Conservation (phyloP, 2,797 vertebrate genomes). For the Megaceryle alcyon region DNA sequence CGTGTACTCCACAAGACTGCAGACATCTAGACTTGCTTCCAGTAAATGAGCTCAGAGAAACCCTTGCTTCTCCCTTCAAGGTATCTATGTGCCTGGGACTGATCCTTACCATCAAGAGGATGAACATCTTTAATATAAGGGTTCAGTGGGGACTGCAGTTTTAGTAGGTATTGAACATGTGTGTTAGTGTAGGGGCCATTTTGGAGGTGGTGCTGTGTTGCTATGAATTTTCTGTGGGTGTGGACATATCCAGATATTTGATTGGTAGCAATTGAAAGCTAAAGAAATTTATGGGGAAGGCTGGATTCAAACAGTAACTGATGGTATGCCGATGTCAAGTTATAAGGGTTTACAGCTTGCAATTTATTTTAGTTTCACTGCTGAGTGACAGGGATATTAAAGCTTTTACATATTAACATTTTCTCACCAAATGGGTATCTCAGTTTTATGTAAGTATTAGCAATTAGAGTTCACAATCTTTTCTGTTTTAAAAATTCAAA, state of each 20-base stretch:
- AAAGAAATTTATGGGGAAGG: not conserved
- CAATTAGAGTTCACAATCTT: not conserved
- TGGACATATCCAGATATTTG: not conserved
- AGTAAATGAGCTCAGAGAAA: not conserved
- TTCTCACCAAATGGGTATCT: not conserved
- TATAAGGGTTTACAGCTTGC: not conserved
- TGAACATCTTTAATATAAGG: not conserved
- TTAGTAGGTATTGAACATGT: rapidly evolving
- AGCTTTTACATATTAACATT: not conserved
- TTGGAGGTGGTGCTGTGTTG: not conserved
- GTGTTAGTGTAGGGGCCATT: not conserved
- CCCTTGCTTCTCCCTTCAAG: not conserved
- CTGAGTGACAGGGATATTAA: not conserved
- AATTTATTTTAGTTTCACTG: not conserved
- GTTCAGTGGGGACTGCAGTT: not conserved
- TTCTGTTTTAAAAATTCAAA: not conserved
- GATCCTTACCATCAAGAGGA: not conserved
- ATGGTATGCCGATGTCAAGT: not conserved
- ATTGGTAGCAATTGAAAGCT: not conserved
- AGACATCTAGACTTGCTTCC: not conserved
- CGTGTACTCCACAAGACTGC: not conserved
- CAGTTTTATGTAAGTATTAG: not conserved
- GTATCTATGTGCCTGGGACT: not conserved
- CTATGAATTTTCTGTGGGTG: not conserved
- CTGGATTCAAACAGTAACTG: not conserved